A percentile compares a stretch with the other conserved stretches of the same genome.
These are phyloP conservation scores for Dioctria linearis DNA, from an alignment of 2,888 invertebrate genomes.

Conservation along the genomic window DNA sequence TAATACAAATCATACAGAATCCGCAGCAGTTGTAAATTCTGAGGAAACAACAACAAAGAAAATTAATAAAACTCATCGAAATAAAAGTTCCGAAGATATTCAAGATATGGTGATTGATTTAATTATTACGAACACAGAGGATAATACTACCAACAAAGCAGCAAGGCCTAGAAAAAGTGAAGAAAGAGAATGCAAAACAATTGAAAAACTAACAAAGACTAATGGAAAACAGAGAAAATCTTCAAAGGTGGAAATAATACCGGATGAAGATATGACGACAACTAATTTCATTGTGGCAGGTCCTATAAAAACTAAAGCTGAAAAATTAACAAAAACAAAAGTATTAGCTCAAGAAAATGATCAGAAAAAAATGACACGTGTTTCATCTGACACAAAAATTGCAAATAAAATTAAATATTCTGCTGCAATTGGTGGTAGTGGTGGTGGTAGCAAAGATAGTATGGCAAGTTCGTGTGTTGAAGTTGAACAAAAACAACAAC, in stretches of 20 bases:
- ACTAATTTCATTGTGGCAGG: background rate
- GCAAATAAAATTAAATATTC: background rate
- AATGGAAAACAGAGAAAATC: conserved; percentile 26
- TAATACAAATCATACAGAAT: background rate
- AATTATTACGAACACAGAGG: conserved; percentile 11
- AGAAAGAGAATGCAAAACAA: background rate
- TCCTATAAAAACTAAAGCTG: conserved; percentile 1
- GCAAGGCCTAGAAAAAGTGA: background rate
- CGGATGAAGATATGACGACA: background rate
- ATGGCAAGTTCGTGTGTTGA: background rate
- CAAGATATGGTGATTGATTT: background rate
- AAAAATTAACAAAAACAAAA: background rate
- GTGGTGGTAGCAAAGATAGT: background rate
- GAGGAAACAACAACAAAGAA: conserved; percentile 39
- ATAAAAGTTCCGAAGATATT: conserved; percentile 6
- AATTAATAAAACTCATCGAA: conserved; percentile 48
- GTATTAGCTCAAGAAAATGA: background rate
- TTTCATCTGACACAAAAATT: conserved; percentile 33
- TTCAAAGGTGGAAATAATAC: background rate
- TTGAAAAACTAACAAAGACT: background rate
- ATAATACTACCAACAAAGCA: background rate
- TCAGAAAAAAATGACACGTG: background rate
- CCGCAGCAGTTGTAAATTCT: background rate
- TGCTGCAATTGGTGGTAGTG: background rate
- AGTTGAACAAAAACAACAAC: background rate